phyloP scores from a whole-genome alignment of 1,140 invertebrate genomes.

The Kradibia gibbosae region DNA sequence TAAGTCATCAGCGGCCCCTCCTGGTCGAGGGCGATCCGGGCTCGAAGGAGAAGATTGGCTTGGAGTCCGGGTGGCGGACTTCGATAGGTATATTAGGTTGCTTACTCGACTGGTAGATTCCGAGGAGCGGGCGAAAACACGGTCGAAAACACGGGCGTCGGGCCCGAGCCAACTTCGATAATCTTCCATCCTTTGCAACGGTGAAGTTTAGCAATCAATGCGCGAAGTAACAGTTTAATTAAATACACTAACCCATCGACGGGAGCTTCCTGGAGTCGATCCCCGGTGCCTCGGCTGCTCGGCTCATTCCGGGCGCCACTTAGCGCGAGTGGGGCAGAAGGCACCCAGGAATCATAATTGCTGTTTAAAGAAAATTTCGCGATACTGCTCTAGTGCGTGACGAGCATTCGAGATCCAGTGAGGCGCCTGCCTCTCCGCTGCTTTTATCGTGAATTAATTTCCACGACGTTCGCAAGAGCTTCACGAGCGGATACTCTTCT shows the following conservation, averaged over 20 bases:
- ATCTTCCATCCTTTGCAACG: constrained; percentile 60
- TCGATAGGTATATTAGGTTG: constrained; percentile 55
- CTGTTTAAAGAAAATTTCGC: constrained; percentile 9
- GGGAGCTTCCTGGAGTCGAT: constrained; percentile 49
- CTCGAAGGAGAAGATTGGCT: constrained; percentile 39
- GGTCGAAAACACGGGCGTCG: constrained; percentile 19
- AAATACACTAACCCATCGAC: constrained; percentile 64
- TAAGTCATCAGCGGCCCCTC: constrained; percentile 9
- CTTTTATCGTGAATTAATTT: no score
- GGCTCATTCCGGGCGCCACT: background rate
- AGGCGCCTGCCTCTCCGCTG: no score
- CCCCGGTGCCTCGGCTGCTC: background rate
- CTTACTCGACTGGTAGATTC: constrained; percentile 56
- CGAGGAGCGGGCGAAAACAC: constrained; percentile 39
- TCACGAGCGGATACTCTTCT: no score
- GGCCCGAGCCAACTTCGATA: constrained; percentile 58
- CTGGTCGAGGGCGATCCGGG: constrained; percentile 7
- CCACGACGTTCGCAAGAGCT: no score
- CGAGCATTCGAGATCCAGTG: background rate
- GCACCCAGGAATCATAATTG: background rate
- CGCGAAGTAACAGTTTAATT: constrained; percentile 67
- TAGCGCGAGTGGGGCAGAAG: background rate
- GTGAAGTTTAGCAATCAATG: constrained; percentile 66
- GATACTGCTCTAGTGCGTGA: background rate
- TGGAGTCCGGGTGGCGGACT: constrained; percentile 18